Conservation (phyloP, 1,140 invertebrate genomes). For the Drosophila seguyi region DNA sequence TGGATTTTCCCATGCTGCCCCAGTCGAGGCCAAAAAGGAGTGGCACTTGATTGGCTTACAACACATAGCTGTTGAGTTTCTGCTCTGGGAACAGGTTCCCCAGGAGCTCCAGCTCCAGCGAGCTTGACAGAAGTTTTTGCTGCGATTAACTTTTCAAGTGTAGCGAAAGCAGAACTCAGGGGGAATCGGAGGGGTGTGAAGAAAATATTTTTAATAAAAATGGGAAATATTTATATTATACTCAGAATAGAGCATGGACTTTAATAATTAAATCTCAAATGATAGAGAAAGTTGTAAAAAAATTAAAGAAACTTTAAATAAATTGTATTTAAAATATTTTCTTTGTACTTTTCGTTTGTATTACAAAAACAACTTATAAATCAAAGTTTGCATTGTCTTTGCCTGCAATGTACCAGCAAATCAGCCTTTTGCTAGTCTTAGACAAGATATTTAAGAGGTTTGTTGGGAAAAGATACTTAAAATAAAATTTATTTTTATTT, state of each 20-base stretch:
- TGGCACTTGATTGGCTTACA: conserved; percentile 52
- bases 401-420: background rate
- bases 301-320: background rate
- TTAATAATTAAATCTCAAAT: background rate
- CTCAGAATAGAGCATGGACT: background rate
- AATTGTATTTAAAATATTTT: background rate
- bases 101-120: conserved; percentile 22
- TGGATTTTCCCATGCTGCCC: conserved; percentile 68
- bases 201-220: no score
- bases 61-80: conserved; percentile 12
- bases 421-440: background rate
- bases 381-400: background rate
- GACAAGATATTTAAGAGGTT: background rate
- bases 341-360: background rate
- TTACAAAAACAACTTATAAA: background rate
- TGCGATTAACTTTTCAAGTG: conserved; percentile 15
- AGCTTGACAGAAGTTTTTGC: conserved; percentile 36
- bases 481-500: no score
- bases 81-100: conserved; percentile 47
- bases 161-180: no score
- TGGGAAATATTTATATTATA: background rate
- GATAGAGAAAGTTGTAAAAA: no score
- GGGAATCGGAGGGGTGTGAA: background rate
- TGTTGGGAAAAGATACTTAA: no score
- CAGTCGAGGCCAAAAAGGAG: conserved; percentile 39